Evolutionary conservation across 2,113 vertebrate genomes (phyloP), one percentile per base, ranked within the genome.

Genomic region (Cavia porcellus): DNA sequence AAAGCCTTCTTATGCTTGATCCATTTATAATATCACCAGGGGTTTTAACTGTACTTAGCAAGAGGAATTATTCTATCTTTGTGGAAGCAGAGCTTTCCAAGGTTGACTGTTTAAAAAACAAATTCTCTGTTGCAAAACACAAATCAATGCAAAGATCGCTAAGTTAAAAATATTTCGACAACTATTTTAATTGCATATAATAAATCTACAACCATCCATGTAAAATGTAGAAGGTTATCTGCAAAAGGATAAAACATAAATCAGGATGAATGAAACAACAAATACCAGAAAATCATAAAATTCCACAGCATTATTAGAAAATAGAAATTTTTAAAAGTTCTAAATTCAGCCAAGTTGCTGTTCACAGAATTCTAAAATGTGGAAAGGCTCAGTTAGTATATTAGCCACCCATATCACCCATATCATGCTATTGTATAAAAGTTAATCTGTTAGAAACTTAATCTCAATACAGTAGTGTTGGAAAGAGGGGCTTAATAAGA

Each of bases 161-260:
- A 59, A 85, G 15, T 7, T 32, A 72, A 93, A 90, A 88, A 52
- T 74, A 87, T 70, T 38, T 81, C 81, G 20, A 32, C 10, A 92
- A 86, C 55, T 87, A 82, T 82, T 74, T 57, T 82, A 55, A 82
- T 87, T 74, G 82, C n/a, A 81, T 52, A 22, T 30, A 74, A 80
- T 86, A 86, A 74, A 64, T 82, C 64, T 62, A 74, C 5, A 64
- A 55, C 14, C 17, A 81, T 64, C 28, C 45, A 82, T 62, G 45
- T 55, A 45, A 38, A 77, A 64, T 17, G 9, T 28, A 77, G 52
- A 72, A 70, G 2, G 11, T 55, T 87, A 74, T 82, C 45, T 72
- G 62, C 19, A 61, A 92, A 74, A 42, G 30, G 85, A 85, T 42
- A 38, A 85, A 95, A 74, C 70, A 87, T 86, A 95, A 95, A 52